Conservation (phyloP, 2,797 vertebrate species). For the Steatocranus sp. region DNA sequence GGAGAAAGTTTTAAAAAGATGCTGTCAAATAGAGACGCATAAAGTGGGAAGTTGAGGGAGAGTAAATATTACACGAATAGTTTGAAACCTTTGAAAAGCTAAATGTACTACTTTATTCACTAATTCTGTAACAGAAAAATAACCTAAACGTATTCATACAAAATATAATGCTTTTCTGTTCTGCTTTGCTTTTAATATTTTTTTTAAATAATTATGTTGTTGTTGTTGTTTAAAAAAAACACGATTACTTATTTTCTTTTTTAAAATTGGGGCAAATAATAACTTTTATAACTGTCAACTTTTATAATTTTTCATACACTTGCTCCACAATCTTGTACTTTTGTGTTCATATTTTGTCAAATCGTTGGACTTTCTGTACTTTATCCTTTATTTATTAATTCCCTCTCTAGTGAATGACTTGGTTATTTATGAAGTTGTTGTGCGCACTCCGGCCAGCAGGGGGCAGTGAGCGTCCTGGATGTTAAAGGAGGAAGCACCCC, state of each 20-base stretch:
- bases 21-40: not conserved
- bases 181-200: not conserved
- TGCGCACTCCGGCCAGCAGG: conserved; percentile 34
- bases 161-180: not conserved
- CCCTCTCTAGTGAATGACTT: not conserved
- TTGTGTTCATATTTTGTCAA: not conserved
- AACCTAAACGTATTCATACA: not conserved
- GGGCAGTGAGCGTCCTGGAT: not conserved
- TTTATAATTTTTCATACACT: not conserved
- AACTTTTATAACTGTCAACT: too few species aligned
- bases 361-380: not conserved
- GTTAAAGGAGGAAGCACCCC: not conserved
- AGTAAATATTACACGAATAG: not conserved
- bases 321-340: not conserved
- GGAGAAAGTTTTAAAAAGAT: not conserved
- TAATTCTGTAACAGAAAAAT: not conserved
- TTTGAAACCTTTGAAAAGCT: not conserved
- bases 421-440: not conserved
- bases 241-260: not conserved
- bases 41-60: not conserved
- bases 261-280: not conserved
- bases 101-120: not conserved
- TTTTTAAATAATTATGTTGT: not conserved
- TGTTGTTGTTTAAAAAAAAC: not conserved
- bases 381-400: not conserved